Evolutionary conservation across 2,888 invertebrate genomes (phyloP).

Genomic region (Tinea pellionella): DNA sequence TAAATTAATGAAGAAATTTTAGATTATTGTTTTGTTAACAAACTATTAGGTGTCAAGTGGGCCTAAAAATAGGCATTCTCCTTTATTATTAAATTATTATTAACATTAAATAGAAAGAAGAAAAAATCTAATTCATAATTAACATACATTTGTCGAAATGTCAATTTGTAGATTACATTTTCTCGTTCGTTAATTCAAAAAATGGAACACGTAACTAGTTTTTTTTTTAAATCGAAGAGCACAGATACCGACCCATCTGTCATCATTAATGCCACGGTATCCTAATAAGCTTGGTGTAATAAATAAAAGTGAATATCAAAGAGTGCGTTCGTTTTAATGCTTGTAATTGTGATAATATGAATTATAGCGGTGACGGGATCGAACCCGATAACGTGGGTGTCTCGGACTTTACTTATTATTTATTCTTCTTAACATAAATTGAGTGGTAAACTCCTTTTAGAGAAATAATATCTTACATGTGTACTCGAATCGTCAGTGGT

Average conservation of each 20-base stretch:
- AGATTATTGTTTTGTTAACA: too few relatives aligned
- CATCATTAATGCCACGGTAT: conserved; percentile 65
- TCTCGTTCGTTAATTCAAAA: background rate
- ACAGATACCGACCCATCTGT: conserved; percentile 42
- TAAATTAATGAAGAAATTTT: too few relatives aligned
- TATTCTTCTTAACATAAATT: background rate
- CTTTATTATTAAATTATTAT: too few relatives aligned
- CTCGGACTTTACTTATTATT: background rate
- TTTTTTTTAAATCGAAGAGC: background rate
- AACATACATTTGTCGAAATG: background rate
- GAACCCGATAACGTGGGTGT: conserved; percentile 17
- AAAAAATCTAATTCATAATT: too few relatives aligned
- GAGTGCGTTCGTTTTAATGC: conserved; percentile 61
- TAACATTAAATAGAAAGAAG: too few relatives aligned
- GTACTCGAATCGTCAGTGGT: too few relatives aligned
- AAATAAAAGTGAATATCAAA: conserved; percentile 62
- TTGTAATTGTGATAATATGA: conserved; percentile 65
- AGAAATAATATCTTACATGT: too few relatives aligned
- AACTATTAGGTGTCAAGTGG: too few relatives aligned
- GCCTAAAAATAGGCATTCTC: too few relatives aligned
- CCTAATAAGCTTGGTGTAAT: conserved; percentile 66
- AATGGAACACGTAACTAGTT: background rate
- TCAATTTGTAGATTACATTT: conserved; percentile 1
- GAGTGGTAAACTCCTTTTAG: background rate
- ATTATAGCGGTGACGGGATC: conserved; percentile 44